A percentile compares a stretch with the other conserved stretches of the same genome.
Conservation (phyloP, 2,888 invertebrate species). For the Erebia epiphron region DNA sequence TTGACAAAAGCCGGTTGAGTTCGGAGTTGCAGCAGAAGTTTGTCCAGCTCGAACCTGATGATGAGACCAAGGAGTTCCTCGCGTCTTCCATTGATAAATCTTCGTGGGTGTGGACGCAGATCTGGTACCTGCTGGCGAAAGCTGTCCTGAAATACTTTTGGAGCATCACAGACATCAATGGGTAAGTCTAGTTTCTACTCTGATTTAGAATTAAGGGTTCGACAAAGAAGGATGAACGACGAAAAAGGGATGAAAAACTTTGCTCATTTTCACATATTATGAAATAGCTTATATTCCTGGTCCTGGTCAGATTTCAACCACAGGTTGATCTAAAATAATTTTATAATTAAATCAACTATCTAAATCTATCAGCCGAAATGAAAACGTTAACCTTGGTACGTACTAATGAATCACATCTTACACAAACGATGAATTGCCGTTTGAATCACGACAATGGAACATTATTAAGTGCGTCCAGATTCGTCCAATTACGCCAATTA, state of each 20-base stretch:
- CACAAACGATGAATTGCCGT: conserved; percentile 77
- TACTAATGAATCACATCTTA: conserved; percentile 73
- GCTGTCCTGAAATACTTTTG: conserved; percentile 94
- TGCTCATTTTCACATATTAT: no score
- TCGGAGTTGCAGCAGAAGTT: conserved; percentile 83
- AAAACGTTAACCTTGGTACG: conserved; percentile 35
- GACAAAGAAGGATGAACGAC: neutral
- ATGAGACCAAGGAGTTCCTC: conserved; percentile 89
- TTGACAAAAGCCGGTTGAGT: conserved; percentile 81
- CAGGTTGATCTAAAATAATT: no score
- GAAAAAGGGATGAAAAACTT: no score
- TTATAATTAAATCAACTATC: conserved; percentile 1
- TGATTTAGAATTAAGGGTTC: neutral
- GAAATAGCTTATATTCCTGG: no score
- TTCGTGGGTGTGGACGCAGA: conserved; percentile 93
- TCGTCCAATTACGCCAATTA: conserved; percentile 82
- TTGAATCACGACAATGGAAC: conserved; percentile 78
- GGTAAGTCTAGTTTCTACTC: conserved; percentile 82
- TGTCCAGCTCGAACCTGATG: conserved; percentile 86
- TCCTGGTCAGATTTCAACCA: no score
- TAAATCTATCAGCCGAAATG: conserved; percentile 23
- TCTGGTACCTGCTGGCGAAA: conserved; percentile 94
- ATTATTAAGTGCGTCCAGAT: conserved; percentile 81
- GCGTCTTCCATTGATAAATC: conserved; percentile 90
- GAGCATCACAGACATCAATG: conserved; percentile 97